phyloP scores from a whole-genome alignment of 2,113 vertebrate species.

The Muntiacus reevesi region DNA sequence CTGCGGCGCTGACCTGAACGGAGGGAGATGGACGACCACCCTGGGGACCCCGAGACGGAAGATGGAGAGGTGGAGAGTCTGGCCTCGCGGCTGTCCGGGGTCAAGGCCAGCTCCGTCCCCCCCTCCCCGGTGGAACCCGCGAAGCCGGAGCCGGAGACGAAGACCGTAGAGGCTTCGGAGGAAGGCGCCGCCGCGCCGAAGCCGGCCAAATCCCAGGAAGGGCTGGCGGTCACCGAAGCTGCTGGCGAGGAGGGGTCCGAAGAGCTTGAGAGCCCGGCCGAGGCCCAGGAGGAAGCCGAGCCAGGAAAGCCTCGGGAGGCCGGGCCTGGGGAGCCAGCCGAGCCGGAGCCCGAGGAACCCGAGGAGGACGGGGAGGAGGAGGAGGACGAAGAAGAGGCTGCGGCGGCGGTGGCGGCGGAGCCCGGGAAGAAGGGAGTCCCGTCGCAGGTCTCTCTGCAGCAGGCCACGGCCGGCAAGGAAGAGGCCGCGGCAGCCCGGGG shows the following conservation, averaged over 20 bases:
- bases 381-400: not conserved
- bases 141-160: not conserved
- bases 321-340: not conserved
- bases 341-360: not conserved
- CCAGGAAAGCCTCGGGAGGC: not conserved
- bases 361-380: too few species aligned
- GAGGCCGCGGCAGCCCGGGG: not conserved
- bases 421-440: not conserved
- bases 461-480: not conserved
- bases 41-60: not conserved
- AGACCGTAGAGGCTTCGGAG: not conserved
- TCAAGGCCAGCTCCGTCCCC: not conserved
- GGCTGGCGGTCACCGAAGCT: not conserved
- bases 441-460: not conserved
- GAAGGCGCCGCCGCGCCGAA: not conserved
- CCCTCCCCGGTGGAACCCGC: not conserved
- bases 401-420: not conserved
- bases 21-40: not conserved
- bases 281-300: not conserved
- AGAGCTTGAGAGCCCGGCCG: not conserved
- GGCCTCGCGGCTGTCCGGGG: not conserved
- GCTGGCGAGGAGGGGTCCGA: not conserved
- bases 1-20: rapidly evolving
- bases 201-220: not conserved
- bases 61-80: not conserved